phyloP scores from a whole-genome alignment of 2,797 vertebrate genomes.

The Coregonus suidteri region DNA sequence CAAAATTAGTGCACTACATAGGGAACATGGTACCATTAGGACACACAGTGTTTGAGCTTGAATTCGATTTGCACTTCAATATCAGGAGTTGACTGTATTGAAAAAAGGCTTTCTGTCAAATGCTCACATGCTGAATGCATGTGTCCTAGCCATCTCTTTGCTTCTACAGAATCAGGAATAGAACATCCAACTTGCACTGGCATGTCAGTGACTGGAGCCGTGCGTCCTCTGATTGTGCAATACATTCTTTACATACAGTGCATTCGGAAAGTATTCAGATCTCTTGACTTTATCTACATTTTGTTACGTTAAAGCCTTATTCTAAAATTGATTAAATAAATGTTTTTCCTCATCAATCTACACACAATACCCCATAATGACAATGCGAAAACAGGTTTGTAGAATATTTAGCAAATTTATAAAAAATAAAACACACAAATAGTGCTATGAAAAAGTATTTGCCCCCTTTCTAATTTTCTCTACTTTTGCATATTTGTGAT shows the following conservation, averaged over 20 bases:
- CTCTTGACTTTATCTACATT: too few relatives aligned
- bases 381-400: too few relatives aligned
- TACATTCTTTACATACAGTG: conserved; percentile 36
- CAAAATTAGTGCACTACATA: background rate
- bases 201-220: conserved; percentile 59
- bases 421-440: too few relatives aligned
- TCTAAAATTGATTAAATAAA: too few relatives aligned
- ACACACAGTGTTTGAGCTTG: background rate
- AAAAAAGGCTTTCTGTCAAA: background rate
- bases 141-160: conserved; percentile 29
- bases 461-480: too few relatives aligned
- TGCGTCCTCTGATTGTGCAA: conserved; percentile 71
- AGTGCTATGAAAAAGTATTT: too few relatives aligned
- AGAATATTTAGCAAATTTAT: too few relatives aligned
- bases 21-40: too few relatives aligned
- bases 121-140: conserved; percentile 18
- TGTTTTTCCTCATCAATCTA: too few relatives aligned
- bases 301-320: too few relatives aligned
- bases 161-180: conserved; percentile 28
- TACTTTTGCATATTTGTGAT: too few relatives aligned
- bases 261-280: background rate
- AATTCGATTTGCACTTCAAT: background rate
- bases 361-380: too few relatives aligned
- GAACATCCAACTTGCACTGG: conserved; percentile 50
- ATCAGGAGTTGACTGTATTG: background rate